Evolutionary conservation across 2,113 vertebrate genomes (phyloP).

Genomic region (Prionailurus bengalensis): DNA sequence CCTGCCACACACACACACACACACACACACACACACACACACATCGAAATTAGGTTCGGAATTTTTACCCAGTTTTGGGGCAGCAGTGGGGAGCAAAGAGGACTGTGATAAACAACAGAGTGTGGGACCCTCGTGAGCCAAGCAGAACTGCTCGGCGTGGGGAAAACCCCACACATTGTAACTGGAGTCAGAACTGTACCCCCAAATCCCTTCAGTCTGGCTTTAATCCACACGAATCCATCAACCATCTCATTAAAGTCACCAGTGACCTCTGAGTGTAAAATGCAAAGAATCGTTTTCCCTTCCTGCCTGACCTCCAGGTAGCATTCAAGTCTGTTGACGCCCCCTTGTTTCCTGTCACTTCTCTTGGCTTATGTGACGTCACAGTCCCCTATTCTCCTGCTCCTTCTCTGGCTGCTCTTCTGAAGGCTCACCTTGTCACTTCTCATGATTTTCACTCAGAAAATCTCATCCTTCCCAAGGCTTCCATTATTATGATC

Average conservation of each 20-base stretch:
- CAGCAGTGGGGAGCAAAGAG: neutral
- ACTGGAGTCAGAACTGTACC: neutral
- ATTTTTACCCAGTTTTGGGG: neutral
- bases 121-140: neutral
- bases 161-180: neutral
- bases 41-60: neutral
- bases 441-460: neutral
- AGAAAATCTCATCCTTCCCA: neutral
- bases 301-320: accelerated
- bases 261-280: neutral
- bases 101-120: neutral
- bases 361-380: neutral
- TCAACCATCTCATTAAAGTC: neutral
- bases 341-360: no score
- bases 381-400: neutral
- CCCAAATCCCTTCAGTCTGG: neutral
- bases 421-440: neutral
- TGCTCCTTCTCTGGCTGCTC: no score
- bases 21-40: neutral
- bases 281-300: neutral
- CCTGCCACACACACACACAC: neutral
- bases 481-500: neutral
- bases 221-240: neutral
- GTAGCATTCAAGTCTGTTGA: neutral
- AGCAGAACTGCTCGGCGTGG: neutral